Evolutionary conservation across 2,888 invertebrate species (phyloP).

Genomic region (Limnephilus lunatus): DNA sequence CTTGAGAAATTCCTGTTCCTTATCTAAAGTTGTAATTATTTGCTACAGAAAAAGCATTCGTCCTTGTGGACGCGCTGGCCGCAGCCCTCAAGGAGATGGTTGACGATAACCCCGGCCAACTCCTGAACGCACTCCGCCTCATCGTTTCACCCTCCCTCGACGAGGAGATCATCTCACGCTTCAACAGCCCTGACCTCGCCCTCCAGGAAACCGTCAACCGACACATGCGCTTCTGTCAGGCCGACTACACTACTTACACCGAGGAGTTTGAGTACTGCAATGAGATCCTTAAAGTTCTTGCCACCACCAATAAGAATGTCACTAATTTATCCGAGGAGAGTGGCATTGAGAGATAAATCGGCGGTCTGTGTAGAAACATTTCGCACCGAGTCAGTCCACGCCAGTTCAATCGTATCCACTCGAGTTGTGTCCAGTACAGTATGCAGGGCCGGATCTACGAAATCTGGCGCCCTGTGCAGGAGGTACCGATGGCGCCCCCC

Average conservation of each 20-base stretch:
- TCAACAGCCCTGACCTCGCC: conserved; percentile 68
- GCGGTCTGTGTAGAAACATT: not conserved
- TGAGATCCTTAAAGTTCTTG: conserved; percentile 58
- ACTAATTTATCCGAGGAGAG: not conserved
- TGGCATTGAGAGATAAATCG: conserved; percentile 28
- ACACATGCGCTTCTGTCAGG: conserved; percentile 55
- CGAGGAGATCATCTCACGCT: conserved; percentile 68
- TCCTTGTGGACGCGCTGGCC: conserved; percentile 69
- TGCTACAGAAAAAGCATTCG: conserved; percentile 67
- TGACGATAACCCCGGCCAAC: conserved; percentile 71
- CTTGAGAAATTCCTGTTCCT: too few species aligned
- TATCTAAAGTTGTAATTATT: conserved; percentile 18
- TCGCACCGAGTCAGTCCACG: not conserved
- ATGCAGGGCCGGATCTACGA: too few species aligned
- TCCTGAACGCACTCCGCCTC: conserved; percentile 70
- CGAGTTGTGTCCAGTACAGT: too few species aligned
- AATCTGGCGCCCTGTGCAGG: too few species aligned
- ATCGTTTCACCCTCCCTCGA: conserved; percentile 68
- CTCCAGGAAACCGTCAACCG: conserved; percentile 67
- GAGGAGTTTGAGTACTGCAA: conserved; percentile 72
- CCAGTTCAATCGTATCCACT: too few species aligned
- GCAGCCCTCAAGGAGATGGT: conserved; percentile 68
- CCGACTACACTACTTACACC: conserved; percentile 69
- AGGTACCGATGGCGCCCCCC: too few species aligned
- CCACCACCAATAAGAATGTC: not conserved